These are phyloP conservation scores for Loriculus beryllinus DNA, from an alignment of 2,797 vertebrate genomes.

Conservation along the genomic window DNA sequence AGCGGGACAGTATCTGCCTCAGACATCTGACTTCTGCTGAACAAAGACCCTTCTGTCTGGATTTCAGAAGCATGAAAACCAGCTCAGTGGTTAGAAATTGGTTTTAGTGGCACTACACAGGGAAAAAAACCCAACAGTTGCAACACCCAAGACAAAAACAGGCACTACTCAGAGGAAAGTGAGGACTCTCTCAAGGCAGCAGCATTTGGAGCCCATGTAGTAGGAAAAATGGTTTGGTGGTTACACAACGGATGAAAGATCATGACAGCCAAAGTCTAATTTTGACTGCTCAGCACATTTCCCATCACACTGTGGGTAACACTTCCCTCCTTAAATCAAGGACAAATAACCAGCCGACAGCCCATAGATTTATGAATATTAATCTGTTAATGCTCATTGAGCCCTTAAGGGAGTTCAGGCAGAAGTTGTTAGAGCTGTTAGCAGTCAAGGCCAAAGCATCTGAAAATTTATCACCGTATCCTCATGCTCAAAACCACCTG, in stretches of 20 bases:
- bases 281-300: not conserved
- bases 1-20: not conserved
- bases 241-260: constrained; percentile 20
- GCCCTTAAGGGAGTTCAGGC: not conserved
- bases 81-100: not conserved
- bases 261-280: not conserved
- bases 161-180: not conserved
- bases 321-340: constrained; percentile 5
- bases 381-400: not conserved
- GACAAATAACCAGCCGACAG: not conserved
- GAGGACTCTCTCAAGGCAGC: not conserved
- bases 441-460: not conserved
- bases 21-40: constrained; percentile 16
- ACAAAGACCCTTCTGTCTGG: constrained; percentile 23
- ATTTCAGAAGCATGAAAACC: constrained; percentile 3
- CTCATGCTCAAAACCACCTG: not conserved
- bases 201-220: not conserved
- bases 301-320: not conserved
- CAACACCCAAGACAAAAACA: not conserved
- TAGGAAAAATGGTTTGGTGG: constrained; percentile 24
- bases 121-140: not conserved
- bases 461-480: not conserved
- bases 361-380: not conserved
- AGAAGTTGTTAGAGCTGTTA: not conserved
- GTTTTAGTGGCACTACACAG: not conserved